Evolutionary conservation across 1,140 invertebrate genomes (phyloP).

Genomic region (Drosophila takahashii): DNA sequence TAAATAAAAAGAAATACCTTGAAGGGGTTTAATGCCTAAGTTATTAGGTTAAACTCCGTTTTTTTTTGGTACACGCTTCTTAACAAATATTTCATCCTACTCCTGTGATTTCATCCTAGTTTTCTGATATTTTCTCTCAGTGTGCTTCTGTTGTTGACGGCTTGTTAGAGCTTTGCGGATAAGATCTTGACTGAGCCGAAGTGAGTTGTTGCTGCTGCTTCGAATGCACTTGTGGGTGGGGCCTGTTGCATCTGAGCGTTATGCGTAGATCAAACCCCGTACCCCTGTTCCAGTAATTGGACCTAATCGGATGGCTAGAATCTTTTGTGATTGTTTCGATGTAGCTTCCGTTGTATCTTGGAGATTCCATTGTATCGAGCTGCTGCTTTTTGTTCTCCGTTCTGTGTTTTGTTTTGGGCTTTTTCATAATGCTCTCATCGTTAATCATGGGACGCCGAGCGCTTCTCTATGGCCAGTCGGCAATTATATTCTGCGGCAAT

Average conservation of each 20-base stretch:
- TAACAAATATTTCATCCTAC: no score
- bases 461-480: constrained; percentile 42
- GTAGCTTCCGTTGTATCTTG: constrained; percentile 73
- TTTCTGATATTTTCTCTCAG: constrained; percentile 4
- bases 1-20: no score
- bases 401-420: constrained; percentile 42
- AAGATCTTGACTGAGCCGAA: constrained; percentile 65
- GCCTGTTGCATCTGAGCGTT: constrained; percentile 28
- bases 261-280: constrained; percentile 48
- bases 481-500: constrained; percentile 77
- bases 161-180: constrained; percentile 60
- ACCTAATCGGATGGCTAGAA: constrained; percentile 66
- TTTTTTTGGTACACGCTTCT: no score
- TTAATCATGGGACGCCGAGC: constrained; percentile 69
- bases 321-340: constrained; percentile 76
- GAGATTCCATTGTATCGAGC: constrained; percentile 71
- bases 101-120: no score
- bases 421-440: constrained; percentile 76
- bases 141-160: constrained; percentile 58
- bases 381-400: constrained; percentile 11
- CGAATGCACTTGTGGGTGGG: constrained; percentile 39
- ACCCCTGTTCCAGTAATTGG: constrained; percentile 52
- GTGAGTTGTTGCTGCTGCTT: constrained; percentile 59
- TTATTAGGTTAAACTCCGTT: no score
- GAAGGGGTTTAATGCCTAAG: no score